Base-by-base conservation (phyloP, 2,113 vertebrate genomes). In the Gavialis gangeticus region DNA sequence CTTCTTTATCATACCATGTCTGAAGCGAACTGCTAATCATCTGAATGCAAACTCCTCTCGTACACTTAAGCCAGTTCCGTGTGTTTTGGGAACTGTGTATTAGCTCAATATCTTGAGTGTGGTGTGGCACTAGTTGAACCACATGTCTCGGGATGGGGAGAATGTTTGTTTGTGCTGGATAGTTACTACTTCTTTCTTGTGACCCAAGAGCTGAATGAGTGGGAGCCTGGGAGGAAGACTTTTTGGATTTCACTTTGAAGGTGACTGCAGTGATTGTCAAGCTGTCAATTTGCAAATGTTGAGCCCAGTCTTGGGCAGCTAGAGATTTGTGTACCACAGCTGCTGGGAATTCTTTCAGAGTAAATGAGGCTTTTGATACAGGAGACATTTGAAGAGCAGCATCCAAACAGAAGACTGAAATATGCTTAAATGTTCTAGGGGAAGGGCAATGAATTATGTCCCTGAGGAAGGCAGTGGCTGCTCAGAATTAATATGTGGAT, bases 71-170 rank as follows among this genome's bases (percentile, higher is more conserved):
- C 56, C 55, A 21, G 30, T 46, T 54, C 78, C 12, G 0, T 7
- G 2, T 4, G 34, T 28, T 25, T 24, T 27, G 58, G 69, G 14
- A 63, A 3, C 22, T 25, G 22, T 5, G 17, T 66, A 82, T 21
- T 84, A 89, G 59, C 46, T 57, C 24, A 27, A 46, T 59, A 59
- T 75, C 57, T 91, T 56, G 37, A 54, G 2, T 37, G 5, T 60
- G 2, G 0, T 1, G 55, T 46, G 17, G 22, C 9, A 1, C 37
- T 34, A 15, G 6, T 28, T 37, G 2, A 12, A 12, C 34, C 3
- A 0, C 3, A 2, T 24, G 12, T 22, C 2, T 2, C 0, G 0
- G 17, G 59, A 14, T 55, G 28, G 57, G 55, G 59, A 75, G 5
- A 46, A 46, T 46, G 46, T 4, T 11, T 80, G 55, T 22, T 34